Percentiles rank a stretch among this genome's conserved stretches.
Conservation (phyloP, 1,140 invertebrate species). For the Saccostrea glomerata region DNA sequence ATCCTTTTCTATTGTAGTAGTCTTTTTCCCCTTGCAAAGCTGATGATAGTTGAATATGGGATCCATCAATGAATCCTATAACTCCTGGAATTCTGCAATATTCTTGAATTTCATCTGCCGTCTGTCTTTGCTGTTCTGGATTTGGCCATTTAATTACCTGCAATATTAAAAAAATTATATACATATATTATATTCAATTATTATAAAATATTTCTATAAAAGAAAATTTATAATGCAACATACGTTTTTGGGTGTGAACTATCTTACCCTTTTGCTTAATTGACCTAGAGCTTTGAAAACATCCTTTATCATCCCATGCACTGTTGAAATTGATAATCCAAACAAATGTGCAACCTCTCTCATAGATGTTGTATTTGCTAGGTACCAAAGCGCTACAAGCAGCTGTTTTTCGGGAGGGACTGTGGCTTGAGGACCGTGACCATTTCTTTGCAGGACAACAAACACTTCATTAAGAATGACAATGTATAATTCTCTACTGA, state of each 20-base stretch:
- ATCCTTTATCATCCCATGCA: slow-evolving; percentile 39
- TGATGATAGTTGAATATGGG: slow-evolving; percentile 49
- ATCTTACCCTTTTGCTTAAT: slow-evolving; percentile 36
- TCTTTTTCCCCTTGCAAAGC: slow-evolving; percentile 48
- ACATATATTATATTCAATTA: too few species aligned
- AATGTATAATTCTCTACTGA: too few species aligned
- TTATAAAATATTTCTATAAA: background rate
- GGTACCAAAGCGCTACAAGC: too few species aligned
- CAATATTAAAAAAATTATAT: background rate
- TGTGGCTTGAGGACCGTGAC: too few species aligned
- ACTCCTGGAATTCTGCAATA: slow-evolving; percentile 37
- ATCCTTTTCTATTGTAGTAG: slow-evolving; percentile 49
- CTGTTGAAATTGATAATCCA: too few species aligned
- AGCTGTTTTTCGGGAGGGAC: too few species aligned
- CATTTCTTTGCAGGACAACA: too few species aligned
- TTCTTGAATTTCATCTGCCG: slow-evolving; percentile 31
- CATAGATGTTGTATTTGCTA: slow-evolving; percentile 48
- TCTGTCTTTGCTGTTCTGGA: slow-evolving; percentile 39
- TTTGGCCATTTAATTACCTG: slow-evolving; percentile 49
- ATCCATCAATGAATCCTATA: too few species aligned
- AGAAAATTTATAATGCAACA: slow-evolving; percentile 5
- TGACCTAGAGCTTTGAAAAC: slow-evolving; percentile 32
- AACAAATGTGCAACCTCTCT: slow-evolving; percentile 47
- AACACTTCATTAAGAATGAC: too few species aligned
- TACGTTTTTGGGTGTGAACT: too few species aligned